Base-by-base conservation (phyloP, 2,888 invertebrate species). In the Dynastes hyllus region DNA sequence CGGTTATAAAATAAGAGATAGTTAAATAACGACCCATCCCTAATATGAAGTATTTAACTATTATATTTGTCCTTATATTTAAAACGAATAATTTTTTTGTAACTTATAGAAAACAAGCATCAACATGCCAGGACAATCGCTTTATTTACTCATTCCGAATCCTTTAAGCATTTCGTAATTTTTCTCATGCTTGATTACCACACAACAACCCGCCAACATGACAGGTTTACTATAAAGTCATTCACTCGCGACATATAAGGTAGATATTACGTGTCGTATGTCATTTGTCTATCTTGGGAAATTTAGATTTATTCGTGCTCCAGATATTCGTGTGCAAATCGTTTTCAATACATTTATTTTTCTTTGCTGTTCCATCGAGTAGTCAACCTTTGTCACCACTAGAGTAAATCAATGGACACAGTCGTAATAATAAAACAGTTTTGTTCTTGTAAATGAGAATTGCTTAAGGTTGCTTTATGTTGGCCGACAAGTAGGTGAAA, bases 221-320 rank as follows among this genome's bases (percentile, higher is more conserved):
- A 16, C 51, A 50, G 29, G 29, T 69, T 51, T 69, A 69, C 27
- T 69, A 32, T 32, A 69, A 29, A 29, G 29, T 69, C 51, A 51
- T 69, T 69, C 51, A 67, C 50, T 22, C 6, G 13, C 22, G 69
- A 51, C 69, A 69, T 29, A 69, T 69, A 69, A 27, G 69, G 69
- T 51, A 27, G 50, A 40, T 69, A 69, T 69, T 69, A 69, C 69
- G 51, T 51, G 69, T 69, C 69, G 29, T 51, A 27, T 61, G 75
- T 63, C 75, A 75, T 75, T 61, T 75, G 75, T 75, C 75, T 75
- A 75, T 75, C 75, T 75, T 75, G 45, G 61, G 75, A 75, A 75
- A 75, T 61, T 75, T 27, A 75, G 75, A 75, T 75, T 75, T 75
- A 75, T 75, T 61, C 75, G 61, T 29, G 75, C 63, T 75, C 75